Conservation (phyloP, 2,888 invertebrate genomes). For the Sarcophaga rosellei region DNA sequence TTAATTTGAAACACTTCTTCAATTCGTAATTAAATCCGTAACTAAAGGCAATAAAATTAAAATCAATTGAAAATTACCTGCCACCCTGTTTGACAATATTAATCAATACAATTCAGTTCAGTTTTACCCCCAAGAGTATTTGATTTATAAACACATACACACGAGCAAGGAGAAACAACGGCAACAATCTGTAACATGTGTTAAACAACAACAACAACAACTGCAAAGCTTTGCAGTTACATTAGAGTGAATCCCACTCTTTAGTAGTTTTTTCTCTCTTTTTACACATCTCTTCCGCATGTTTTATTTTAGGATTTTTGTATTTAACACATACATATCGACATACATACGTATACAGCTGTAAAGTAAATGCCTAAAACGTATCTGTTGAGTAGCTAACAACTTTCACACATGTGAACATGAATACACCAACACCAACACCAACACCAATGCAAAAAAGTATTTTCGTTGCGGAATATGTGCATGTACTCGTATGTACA, state of each 20-base stretch:
- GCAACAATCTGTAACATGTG: conserved; percentile 32
- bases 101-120: conserved; percentile 27
- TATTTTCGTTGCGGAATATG: neutral
- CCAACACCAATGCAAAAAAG: neutral
- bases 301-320: neutral
- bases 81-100: neutral
- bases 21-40: neutral
- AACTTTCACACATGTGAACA: conserved; percentile 7
- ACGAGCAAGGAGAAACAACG: neutral
- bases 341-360: no score
- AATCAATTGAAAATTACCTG: neutral
- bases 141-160: neutral
- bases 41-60: neutral
- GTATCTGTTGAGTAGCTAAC: conserved; percentile 48
- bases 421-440: neutral
- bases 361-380: neutral
- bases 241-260: neutral
- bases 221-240: neutral
- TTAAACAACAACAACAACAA: conserved; percentile 17
- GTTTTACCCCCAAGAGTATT: neutral
- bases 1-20: no score
- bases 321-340: no score
- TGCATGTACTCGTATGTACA: no score
- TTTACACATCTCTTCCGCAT: neutral
- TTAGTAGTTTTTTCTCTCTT: neutral